A percentile compares a stretch with the other conserved stretches of the same genome.
phyloP scores from a whole-genome alignment of 2,113 vertebrate genomes.

The Epinephelus cyanopodus region DNA sequence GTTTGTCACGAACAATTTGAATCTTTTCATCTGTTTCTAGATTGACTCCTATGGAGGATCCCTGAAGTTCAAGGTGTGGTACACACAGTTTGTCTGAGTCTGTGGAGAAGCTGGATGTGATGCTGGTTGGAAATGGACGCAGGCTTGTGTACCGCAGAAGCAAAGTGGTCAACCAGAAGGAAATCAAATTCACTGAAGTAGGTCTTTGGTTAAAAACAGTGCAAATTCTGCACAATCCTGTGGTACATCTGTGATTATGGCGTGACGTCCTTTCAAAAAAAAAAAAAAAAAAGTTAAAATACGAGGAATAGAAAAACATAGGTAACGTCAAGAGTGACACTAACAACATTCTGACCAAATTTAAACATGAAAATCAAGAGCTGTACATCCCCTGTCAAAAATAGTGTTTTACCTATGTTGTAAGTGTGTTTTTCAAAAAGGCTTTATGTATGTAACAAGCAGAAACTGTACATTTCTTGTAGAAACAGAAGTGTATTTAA shows the following conservation, averaged over 20 bases:
- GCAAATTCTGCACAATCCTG: neutral
- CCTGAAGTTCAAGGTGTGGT: conserved; percentile 90
- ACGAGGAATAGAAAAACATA: neutral
- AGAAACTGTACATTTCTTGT: too few relatives aligned
- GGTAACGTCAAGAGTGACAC: too few relatives aligned
- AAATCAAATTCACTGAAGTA: conserved; percentile 92
- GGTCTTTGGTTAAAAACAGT: conserved; percentile 43
- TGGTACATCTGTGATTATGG: neutral
- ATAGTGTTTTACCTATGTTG: too few relatives aligned
- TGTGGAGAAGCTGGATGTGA: conserved; percentile 86
- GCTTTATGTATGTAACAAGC: too few relatives aligned
- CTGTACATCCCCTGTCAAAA: too few relatives aligned
- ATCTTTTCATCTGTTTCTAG: conserved; percentile 75
- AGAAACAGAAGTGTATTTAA: too few relatives aligned
- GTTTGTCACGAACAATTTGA: neutral
- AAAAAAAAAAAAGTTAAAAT: neutral
- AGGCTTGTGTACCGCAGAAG: conserved; percentile 87
- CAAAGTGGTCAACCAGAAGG: conserved; percentile 84
- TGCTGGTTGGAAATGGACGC: conserved; percentile 89
- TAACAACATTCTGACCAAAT: too few relatives aligned
- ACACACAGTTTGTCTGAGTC: conserved; percentile 90
- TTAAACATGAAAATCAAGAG: too few relatives aligned
- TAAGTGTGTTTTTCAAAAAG: too few relatives aligned
- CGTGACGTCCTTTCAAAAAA: too few relatives aligned
- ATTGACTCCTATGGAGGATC: conserved; percentile 94